These are phyloP conservation scores for Odobenus rosmarus DNA, from an alignment of 2,113 vertebrate genomes.

Conservation along the genomic window DNA sequence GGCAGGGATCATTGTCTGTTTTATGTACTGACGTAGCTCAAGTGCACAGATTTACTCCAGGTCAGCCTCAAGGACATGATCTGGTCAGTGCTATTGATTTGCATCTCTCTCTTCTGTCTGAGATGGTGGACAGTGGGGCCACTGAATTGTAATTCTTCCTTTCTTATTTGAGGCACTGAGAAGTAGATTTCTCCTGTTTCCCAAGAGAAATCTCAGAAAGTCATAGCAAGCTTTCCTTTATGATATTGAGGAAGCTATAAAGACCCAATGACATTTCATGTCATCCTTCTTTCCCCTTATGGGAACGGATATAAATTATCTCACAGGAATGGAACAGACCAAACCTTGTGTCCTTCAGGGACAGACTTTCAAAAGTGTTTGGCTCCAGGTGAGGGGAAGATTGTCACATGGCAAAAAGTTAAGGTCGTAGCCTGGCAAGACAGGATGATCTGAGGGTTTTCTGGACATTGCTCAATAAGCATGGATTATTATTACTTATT, in stretches of 20 bases:
- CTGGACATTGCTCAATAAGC: not conserved
- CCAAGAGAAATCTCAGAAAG: not conserved
- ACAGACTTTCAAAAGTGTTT: slow-evolving; percentile 2
- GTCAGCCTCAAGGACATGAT: not conserved
- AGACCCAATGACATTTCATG: not conserved
- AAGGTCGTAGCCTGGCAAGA: not conserved
- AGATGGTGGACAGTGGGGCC: not conserved
- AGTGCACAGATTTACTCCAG: not conserved
- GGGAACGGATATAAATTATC: not conserved
- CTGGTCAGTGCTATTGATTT: not conserved
- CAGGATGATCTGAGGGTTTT: not conserved
- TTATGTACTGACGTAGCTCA: not conserved
- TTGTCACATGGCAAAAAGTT: not conserved
- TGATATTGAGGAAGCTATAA: not conserved
- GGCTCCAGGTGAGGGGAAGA: not conserved
- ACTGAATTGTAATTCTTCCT: not conserved
- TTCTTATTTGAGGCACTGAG: slow-evolving; percentile 36
- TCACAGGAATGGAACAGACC: not conserved
- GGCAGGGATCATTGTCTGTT: not conserved
- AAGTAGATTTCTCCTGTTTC: slow-evolving; percentile 3
- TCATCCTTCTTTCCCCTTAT: not conserved
- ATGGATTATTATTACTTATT: too few relatives aligned
- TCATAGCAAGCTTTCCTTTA: not conserved
- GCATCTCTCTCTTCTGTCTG: not conserved
- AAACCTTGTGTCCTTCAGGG: not conserved